Conservation (phyloP, 2,888 invertebrate genomes). For the Philaethria dido region DNA sequence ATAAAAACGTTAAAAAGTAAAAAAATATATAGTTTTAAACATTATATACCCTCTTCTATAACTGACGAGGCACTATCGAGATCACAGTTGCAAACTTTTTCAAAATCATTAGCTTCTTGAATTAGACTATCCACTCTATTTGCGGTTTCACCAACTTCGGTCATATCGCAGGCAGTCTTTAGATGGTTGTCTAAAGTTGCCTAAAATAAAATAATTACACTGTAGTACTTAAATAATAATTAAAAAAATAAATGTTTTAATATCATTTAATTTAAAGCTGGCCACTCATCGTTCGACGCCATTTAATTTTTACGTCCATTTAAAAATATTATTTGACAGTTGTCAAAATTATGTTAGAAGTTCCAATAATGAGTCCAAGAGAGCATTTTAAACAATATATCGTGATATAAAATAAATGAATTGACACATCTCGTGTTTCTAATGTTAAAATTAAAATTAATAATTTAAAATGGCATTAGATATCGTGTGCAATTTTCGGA, state of each 20-base stretch:
- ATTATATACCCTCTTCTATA: conserved; percentile 84
- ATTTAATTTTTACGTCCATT: not conserved
- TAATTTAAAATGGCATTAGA: conserved; percentile 62
- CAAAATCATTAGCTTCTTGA: conserved; percentile 90
- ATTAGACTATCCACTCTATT: conserved; percentile 90
- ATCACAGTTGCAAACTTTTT: conserved; percentile 91
- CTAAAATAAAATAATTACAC: conserved; percentile 64
- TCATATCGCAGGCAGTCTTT: conserved; percentile 92
- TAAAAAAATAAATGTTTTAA: not conserved
- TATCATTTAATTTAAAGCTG: not conserved
- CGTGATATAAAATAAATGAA: not conserved
- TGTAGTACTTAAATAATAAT: conserved; percentile 23
- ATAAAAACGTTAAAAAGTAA: too few species aligned
- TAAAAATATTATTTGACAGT: conserved; percentile 17
- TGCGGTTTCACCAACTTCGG: conserved; percentile 95
- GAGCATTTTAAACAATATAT: not conserved
- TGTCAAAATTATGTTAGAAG: conserved; percentile 12
- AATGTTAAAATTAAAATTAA: not conserved
- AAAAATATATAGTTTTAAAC: conserved; percentile 9
- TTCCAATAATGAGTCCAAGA: not conserved
- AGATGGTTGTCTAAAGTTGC: conserved; percentile 90
- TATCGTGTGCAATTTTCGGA: conserved; percentile 80
- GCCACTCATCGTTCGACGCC: not conserved
- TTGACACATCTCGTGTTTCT: not conserved
- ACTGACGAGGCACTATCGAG: conserved; percentile 93